Base-by-base conservation (phyloP, 1,140 invertebrate genomes). In the Hycleus cichorii region DNA sequence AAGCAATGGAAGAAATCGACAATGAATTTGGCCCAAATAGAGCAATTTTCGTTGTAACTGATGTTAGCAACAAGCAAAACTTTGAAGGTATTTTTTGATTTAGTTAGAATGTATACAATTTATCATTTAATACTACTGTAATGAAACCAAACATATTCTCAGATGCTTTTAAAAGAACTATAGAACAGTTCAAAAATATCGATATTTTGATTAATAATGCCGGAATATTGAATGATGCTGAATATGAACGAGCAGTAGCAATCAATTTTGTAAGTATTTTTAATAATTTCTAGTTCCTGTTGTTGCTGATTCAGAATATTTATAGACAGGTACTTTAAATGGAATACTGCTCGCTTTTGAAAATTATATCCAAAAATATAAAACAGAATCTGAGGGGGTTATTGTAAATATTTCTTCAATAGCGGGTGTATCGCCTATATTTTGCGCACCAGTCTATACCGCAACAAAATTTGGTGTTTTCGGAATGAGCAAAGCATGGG, bases 181-280 rank as follows among this genome's bases (percentile, higher is more conserved):
- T 69, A 2, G 48, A 63, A 39, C 32, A 46, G 3, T 69, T 66
- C 55, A 68, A 71, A 24, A 63, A 67, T 8, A 24, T 77, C 6
- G 77, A 81, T 57, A 76, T 81, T 27, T 72, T 80, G 0, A 68
- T 78, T 5, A 78, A 80, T 39, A 76, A 77, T 57, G 78, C 78
- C 49, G 73, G 76, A 32, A 74, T 79, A 52, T 60, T 79, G 12
- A 71, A 77, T 45, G 78, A 80, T 53, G 64, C 70, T 49, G 66
- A 70, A 53, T 79, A 76, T 75, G 72, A 78, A 54, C 67, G 60
- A 42, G 71, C 75, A 65, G 72, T 79, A 11, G 67, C 71, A 18
- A 71, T 79, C 9, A 80, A 80, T 62, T 63, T 80, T 53, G 78
- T 80, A 67, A 75, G 74, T 70, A 47, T 12, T 12, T 12, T 0